Conservation (phyloP, 2,797 vertebrate genomes). For the Girardinus metallicus region DNA sequence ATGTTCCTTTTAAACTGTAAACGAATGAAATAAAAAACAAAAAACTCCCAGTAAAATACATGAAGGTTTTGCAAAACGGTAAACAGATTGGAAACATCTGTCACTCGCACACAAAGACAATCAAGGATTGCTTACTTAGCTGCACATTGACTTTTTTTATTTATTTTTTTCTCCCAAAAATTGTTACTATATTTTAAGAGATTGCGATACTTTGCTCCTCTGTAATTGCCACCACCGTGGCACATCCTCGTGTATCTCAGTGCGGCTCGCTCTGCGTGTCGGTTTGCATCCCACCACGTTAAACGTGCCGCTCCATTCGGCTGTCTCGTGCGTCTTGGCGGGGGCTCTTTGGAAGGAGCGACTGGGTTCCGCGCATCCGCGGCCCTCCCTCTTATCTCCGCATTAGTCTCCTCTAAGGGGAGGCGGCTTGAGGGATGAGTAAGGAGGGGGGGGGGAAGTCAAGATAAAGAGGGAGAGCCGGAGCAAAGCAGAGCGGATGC, state of each 20-base stretch:
- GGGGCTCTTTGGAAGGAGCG: conserved; percentile 27
- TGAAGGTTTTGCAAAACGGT: background rate
- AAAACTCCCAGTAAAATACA: background rate
- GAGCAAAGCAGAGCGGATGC: conserved; percentile 79
- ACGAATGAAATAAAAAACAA: no score
- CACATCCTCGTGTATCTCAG: conserved; percentile 19
- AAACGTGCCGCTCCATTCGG: conserved; percentile 15
- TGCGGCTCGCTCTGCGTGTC: background rate
- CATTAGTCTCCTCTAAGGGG: conserved; percentile 69
- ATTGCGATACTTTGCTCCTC: conserved; percentile 36
- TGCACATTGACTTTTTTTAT: background rate
- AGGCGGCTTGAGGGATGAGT: conserved; percentile 66
- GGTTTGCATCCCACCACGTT: conserved; percentile 3
- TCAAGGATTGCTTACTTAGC: conserved; percentile 16
- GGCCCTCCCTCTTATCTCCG: conserved; percentile 64
- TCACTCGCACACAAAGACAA: conserved; percentile 5
- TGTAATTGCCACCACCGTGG: conserved; percentile 14
- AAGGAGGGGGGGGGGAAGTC: conserved; percentile 20
- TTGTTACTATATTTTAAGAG: conserved; percentile 34
- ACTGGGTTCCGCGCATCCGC: conserved; percentile 33
- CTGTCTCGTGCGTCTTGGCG: conserved; percentile 28
- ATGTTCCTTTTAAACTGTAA: no score
- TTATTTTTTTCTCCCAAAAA: conserved; percentile 16
- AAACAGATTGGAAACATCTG: conserved; percentile 2
- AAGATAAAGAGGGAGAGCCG: conserved; percentile 75